Percentiles rank a stretch among this genome's conserved stretches.
Evolutionary conservation across 2,113 vertebrate species (phyloP).

Genomic region (Excalfactoria chinensis): DNA sequence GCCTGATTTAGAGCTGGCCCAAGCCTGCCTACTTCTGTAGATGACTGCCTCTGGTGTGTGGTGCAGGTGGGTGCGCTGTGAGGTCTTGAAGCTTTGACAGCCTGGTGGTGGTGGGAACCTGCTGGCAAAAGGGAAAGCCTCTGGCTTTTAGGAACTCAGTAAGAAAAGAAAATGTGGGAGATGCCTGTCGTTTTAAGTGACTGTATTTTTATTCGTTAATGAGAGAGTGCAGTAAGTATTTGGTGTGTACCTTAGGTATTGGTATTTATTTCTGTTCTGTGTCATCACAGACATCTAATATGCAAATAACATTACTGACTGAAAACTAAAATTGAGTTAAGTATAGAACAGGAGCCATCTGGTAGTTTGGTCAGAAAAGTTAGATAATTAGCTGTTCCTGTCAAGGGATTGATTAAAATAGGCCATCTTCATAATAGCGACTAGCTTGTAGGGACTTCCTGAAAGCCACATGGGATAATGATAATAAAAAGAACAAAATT

Average conservation of each 20-base stretch:
- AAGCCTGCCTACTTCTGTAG: background rate
- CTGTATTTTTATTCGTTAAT: background rate
- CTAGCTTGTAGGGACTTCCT: constrained; percentile 57
- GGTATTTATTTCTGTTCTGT: background rate
- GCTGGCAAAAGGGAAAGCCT: background rate
- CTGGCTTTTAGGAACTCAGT: background rate
- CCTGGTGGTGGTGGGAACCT: background rate
- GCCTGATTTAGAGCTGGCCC: accelerated
- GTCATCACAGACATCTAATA: background rate
- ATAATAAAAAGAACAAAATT: constrained; percentile 67
- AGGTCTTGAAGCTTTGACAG: background rate
- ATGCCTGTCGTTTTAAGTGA: background rate
- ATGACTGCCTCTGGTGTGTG: background rate
- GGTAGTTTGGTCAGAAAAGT: constrained; percentile 49
- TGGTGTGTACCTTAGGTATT: background rate
- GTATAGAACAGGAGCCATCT: constrained; percentile 49
- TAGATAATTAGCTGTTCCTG: constrained; percentile 67
- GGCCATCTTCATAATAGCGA: constrained; percentile 51
- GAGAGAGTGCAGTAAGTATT: background rate
- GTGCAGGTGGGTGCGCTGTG: no score
- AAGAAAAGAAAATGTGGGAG: background rate
- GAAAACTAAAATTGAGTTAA: constrained; percentile 25
- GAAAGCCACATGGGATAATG: constrained; percentile 50
- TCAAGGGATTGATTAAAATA: constrained; percentile 72
- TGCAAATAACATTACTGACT: background rate